These are phyloP conservation scores for Hydrochoerus hydrochaeris DNA, from an alignment of 2,113 vertebrate species.

Conservation along the genomic window DNA sequence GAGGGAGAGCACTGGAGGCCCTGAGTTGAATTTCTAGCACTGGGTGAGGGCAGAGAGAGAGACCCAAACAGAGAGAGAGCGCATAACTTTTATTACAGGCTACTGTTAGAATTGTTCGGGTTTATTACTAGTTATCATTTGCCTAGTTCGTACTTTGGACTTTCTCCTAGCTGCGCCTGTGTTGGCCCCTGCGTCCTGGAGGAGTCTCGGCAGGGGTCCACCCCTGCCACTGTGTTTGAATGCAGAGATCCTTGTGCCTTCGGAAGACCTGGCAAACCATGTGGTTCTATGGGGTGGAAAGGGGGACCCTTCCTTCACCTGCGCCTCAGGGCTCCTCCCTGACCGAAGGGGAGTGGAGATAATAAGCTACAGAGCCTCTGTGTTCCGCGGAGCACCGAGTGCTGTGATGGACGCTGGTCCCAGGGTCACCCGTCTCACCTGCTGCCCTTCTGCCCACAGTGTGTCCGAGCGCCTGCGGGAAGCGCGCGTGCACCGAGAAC, in stretches of 20 bases:
- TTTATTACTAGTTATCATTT: not conserved
- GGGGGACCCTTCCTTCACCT: not conserved
- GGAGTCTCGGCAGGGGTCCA: not conserved
- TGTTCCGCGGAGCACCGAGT: not conserved
- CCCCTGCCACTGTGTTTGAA: not conserved
- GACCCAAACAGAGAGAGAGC: not conserved
- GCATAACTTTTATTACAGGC: not conserved
- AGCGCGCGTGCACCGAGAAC: slow-evolving; percentile 91
- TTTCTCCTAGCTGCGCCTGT: not conserved
- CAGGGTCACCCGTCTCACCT: not conserved
- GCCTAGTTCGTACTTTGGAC: not conserved
- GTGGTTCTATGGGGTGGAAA: not conserved
- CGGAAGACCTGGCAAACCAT: not conserved
- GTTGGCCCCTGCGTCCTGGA: not conserved
- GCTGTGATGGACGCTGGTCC: not conserved
- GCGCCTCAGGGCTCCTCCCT: not conserved
- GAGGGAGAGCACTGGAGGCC: not conserved
- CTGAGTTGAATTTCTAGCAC: not conserved
- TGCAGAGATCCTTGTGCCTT: not conserved
- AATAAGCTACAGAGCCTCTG: not conserved
- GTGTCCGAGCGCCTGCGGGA: slow-evolving; percentile 92
- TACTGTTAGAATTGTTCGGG: not conserved
- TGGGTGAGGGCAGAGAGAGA: not conserved
- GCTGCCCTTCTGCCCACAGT: slow-evolving; percentile 86
- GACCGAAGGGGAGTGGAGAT: no score